Percentiles rank a stretch among this genome's conserved stretches.
phyloP scores from a whole-genome alignment of 2,888 invertebrate genomes.

The Napeogenes inachia region DNA sequence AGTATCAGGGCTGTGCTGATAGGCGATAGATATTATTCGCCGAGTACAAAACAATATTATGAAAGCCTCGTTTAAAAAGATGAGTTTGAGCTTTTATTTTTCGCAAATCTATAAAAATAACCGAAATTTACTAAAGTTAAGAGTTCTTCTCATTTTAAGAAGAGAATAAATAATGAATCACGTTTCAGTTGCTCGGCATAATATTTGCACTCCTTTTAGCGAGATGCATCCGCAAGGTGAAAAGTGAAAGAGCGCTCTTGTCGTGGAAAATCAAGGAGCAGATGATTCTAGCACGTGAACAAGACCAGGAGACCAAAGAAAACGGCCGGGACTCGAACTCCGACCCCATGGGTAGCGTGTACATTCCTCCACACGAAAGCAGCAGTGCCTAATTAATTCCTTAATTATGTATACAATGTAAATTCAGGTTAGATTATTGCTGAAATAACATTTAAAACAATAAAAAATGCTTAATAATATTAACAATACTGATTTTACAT shows the following conservation, averaged over 20 bases:
- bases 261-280: slow-evolving; percentile 81
- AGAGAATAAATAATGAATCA: neutral
- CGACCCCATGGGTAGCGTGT: slow-evolving; percentile 35
- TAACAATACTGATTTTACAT: too few species aligned
- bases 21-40: too few species aligned
- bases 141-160: neutral
- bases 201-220: slow-evolving; percentile 92
- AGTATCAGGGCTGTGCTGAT: too few species aligned
- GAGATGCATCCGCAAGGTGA: slow-evolving; percentile 86
- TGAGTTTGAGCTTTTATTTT: too few species aligned
- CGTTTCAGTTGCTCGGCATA: slow-evolving; percentile 85
- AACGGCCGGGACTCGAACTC: slow-evolving; percentile 10
- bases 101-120: too few species aligned
- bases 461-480: neutral
- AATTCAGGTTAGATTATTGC: neutral
- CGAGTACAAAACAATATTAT: too few species aligned
- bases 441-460: neutral
- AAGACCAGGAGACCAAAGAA: slow-evolving; percentile 37
- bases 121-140: neutral
- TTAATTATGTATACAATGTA: slow-evolving; percentile 24
- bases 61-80: too few species aligned
- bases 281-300: slow-evolving; percentile 59
- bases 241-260: slow-evolving; percentile 82
- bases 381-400: slow-evolving; percentile 42
- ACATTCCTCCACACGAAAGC: slow-evolving; percentile 45